Evolutionary conservation across 2,888 invertebrate species (phyloP).

Genomic region (Endotricha flammealis): DNA sequence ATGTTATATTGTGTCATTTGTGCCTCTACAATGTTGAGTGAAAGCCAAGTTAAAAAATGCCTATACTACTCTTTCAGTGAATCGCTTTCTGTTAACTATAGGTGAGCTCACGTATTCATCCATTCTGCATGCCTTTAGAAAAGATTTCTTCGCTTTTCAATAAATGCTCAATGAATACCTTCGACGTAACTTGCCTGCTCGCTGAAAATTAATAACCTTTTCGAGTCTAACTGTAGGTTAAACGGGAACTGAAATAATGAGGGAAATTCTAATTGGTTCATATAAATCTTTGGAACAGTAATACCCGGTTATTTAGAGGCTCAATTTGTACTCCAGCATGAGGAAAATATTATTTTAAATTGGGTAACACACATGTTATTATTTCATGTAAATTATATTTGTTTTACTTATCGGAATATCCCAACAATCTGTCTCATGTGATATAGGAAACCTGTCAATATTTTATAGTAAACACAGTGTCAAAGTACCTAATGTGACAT

Average conservation of each 20-base stretch:
- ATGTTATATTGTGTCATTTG: too few relatives aligned
- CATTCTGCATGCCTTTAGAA: constrained; percentile 49
- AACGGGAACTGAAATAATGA: constrained; percentile 4
- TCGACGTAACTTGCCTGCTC: constrained; percentile 34
- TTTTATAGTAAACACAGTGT: too few relatives aligned
- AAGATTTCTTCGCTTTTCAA: constrained; percentile 54
- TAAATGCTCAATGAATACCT: constrained; percentile 55
- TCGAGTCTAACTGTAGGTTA: constrained; percentile 13
- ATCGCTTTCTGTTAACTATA: constrained; percentile 30
- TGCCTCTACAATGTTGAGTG: too few relatives aligned
- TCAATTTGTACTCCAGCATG: not conserved
- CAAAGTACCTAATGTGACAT: too few relatives aligned
- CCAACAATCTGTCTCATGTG: too few relatives aligned
- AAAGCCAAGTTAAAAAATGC: constrained; percentile 23
- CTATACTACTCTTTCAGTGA: constrained; percentile 27
- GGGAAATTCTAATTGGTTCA: not conserved
- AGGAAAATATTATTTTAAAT: too few relatives aligned
- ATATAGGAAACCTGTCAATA: too few relatives aligned
- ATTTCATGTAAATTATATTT: too few relatives aligned
- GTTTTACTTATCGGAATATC: too few relatives aligned
- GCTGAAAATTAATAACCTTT: constrained; percentile 51
- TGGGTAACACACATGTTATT: too few relatives aligned
- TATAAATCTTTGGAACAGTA: constrained; percentile 1
- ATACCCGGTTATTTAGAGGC: not conserved
- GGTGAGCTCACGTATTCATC: constrained; percentile 33